Conservation (phyloP, 37 sponge, comb jelly and placozoan genomes). For the Chondrosia reniformis region DNA sequence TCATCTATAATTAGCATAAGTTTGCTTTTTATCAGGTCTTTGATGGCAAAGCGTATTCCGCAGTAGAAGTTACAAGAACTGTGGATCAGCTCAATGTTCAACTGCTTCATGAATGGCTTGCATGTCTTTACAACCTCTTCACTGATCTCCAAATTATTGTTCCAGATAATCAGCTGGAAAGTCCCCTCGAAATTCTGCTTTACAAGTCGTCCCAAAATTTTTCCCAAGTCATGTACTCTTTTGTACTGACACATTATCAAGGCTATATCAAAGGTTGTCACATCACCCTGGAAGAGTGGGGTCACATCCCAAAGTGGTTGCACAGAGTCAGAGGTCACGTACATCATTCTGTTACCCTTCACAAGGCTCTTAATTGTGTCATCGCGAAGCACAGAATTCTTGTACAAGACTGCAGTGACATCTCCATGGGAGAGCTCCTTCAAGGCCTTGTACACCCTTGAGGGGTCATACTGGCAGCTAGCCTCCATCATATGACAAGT, state of each 20-base stretch:
- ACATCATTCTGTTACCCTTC: neutral
- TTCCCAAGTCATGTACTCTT: constrained; percentile 34
- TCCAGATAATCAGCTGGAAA: constrained; percentile 63
- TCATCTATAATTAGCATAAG: constrained; percentile 58
- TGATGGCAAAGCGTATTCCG: constrained; percentile 47
- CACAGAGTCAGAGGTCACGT: neutral
- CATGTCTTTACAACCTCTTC: constrained; percentile 19
- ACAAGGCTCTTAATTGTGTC: neutral
- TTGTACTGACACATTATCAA: constrained; percentile 53
- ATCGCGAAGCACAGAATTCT: neutral
- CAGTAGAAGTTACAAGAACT: constrained; percentile 65
- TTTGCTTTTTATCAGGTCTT: constrained; percentile 50
- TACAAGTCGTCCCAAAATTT: constrained; percentile 25
- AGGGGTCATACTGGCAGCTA: neutral
- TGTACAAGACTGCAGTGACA: neutral
- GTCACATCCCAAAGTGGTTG: neutral
- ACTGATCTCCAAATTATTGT: constrained; percentile 51
- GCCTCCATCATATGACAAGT: neutral
- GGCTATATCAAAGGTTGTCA: neutral
- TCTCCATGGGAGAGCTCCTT: neutral
- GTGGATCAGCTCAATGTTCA: constrained; percentile 53
- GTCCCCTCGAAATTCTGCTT: constrained; percentile 27
- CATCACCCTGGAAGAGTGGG: neutral
- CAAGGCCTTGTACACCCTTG: neutral
- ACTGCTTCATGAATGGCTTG: constrained; percentile 17